A percentile compares a stretch with the other conserved stretches of the same genome.
phyloP scores from a whole-genome alignment of 2,797 vertebrate genomes.

The Eupleurogrammus muticus region DNA sequence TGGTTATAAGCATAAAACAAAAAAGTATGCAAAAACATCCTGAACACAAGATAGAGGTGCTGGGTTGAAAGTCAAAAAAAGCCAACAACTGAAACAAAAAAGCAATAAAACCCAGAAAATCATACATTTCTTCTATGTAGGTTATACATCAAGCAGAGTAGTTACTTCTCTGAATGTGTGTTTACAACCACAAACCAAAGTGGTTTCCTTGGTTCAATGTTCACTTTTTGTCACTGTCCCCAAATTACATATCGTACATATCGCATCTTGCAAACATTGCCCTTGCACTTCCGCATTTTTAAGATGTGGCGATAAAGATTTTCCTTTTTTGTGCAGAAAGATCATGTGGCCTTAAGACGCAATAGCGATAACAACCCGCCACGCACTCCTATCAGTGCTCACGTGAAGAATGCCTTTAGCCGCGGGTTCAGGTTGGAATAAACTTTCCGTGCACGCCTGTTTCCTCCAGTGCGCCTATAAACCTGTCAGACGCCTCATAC shows the following conservation, averaged over 20 bases:
- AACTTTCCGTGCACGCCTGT: conserved; percentile 7
- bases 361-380: too few species aligned
- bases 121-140: not conserved
- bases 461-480: conserved; percentile 4
- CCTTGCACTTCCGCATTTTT: not conserved
- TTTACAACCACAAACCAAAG: too few species aligned
- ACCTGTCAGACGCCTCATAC: not conserved
- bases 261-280: not conserved
- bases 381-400: not conserved
- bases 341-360: too few species aligned
- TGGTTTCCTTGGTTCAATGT: too few species aligned
- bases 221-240: too few species aligned
- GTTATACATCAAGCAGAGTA: not conserved
- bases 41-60: too few species aligned
- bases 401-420: not conserved
- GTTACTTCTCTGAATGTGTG: not conserved
- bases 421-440: conserved; percentile 4
- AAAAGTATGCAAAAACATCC: too few species aligned
- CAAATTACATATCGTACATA: too few species aligned
- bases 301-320: too few species aligned
- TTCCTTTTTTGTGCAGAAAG: too few species aligned
- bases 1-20: conserved; percentile 27
- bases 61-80: too few species aligned
- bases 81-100: conserved; percentile 13
- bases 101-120: conserved; percentile 28